These are phyloP conservation scores for Narcine bancroftii DNA, from an alignment of 2,113 vertebrate species.

Conservation along the genomic window DNA sequence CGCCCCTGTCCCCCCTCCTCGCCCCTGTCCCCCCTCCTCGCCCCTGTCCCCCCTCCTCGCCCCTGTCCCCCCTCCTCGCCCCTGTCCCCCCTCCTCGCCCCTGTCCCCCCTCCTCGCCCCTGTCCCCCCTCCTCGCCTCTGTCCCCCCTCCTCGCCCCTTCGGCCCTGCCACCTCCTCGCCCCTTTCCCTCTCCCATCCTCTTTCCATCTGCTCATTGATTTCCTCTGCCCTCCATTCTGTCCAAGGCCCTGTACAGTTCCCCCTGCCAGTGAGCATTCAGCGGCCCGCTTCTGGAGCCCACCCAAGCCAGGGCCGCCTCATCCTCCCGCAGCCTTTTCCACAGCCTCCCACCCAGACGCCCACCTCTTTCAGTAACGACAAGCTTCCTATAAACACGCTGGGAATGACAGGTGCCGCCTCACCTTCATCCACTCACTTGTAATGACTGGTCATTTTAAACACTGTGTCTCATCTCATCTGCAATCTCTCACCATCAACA, in stretches of 20 bases:
- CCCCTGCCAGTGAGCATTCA: conserved; percentile 42
- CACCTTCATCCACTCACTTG: not conserved
- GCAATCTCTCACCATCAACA: not conserved
- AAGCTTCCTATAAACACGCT: conserved; percentile 22
- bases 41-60: conserved; percentile 39
- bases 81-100: conserved; percentile 40
- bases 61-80: conserved; percentile 28
- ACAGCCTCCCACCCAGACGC: conserved; percentile 25
- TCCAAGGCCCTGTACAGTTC: conserved; percentile 39
- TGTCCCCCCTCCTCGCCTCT: conserved; percentile 36
- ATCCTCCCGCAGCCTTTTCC: conserved; percentile 24
- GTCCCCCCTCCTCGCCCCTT: conserved; percentile 32
- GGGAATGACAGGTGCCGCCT: conserved; percentile 7
- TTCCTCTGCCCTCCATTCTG: conserved; percentile 45
- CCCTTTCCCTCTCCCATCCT: conserved; percentile 26
- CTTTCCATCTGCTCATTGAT: conserved; percentile 52
- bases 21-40: conserved; percentile 5
- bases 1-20: not conserved
- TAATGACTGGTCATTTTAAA: not conserved
- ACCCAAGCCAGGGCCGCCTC: conserved; percentile 10
- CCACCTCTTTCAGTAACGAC: conserved; percentile 25
- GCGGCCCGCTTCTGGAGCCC: conserved; percentile 2
- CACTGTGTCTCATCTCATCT: not conserved
- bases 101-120: conserved; percentile 48
- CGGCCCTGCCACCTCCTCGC: conserved; percentile 11